Evolutionary conservation across 2,797 vertebrate genomes (phyloP).

Genomic region (Hyperoplus lanceolatus): DNA sequence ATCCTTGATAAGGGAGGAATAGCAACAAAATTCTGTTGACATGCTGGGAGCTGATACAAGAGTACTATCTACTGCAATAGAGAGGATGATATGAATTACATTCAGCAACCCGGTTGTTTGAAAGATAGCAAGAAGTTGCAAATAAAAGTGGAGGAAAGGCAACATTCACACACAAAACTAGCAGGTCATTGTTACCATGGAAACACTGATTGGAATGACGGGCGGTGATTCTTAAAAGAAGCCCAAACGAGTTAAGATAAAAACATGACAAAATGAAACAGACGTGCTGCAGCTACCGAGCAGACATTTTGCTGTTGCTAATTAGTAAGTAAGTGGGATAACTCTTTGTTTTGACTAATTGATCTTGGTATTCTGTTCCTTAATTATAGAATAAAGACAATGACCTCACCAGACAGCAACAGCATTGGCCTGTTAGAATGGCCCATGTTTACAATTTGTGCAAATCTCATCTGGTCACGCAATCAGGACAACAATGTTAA

Average conservation of each 20-base stretch:
- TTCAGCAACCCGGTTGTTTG: constrained; percentile 31
- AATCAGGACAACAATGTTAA: background rate
- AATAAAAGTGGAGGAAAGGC: constrained; percentile 26
- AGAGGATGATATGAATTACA: constrained; percentile 59
- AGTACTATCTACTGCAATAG: constrained; percentile 46
- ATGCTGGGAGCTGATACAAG: constrained; percentile 58
- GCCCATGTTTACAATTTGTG: background rate
- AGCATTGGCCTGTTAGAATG: background rate
- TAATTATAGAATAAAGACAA: background rate
- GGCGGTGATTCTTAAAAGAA: constrained; percentile 18
- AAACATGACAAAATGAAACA: background rate
- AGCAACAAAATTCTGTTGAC: constrained; percentile 67
- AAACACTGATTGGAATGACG: constrained; percentile 41
- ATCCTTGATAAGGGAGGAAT: constrained; percentile 64
- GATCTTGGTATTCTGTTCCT: background rate
- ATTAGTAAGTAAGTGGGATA: background rate
- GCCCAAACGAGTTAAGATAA: background rate
- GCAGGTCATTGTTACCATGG: constrained; percentile 39
- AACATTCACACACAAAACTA: constrained; percentile 12
- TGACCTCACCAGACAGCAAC: background rate
- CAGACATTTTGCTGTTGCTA: background rate
- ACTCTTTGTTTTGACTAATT: background rate
- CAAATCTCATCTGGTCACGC: background rate
- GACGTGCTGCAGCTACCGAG: background rate
- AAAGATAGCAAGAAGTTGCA: constrained; percentile 33